Base-by-base conservation (phyloP, 2,888 invertebrate species). In the Syrista parreyssii region DNA sequence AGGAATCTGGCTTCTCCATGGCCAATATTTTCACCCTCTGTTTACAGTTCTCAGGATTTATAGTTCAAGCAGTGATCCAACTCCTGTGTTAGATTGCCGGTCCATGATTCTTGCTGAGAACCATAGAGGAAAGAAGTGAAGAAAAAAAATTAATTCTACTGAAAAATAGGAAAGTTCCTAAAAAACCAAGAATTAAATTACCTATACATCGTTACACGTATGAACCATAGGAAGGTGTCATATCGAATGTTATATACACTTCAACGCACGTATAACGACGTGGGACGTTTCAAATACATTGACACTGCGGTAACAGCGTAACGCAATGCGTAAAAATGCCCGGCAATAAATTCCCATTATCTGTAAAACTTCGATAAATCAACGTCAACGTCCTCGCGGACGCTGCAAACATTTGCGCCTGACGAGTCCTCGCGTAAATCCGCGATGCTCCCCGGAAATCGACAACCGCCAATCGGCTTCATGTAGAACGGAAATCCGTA, bases 371-470 rank as follows among this genome's bases (percentile, higher is more conserved):
- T 30, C 32, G 15, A 71, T 71, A 71, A 71, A 71, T 71, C 71
- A 71, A 71, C 71, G 31, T 71, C 71, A 55, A 71, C 71, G 71
- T 71, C 31, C n/a, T 71, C 71, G 71, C 71, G 71, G 71, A 71
- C 71, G 71, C 78, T 76, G 83, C 81, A 83, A 83, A 82, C 82
- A 82, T 83, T 80, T 79, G 79, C 78, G 82, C 81, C 79, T 81
- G 82, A 80, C 82, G 80, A 79, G 79, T 78, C 68, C 76, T 34
- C 80, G 73, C 68, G 68, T 72, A 68, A 78, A 80, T 76, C 81
- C 68, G 76, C 68, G 76, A 77, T 74, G 30, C 73, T 23, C 55
- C 23, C 23, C 1, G 55, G 6, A 55, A 55, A 55, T 55, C 55
- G 55, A 55, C 55, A 55, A 23, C 71, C 31, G 31, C 31, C 71